Evolutionary conservation across 2,888 invertebrate genomes (phyloP).

Genomic region (Cephus pulcher): DNA sequence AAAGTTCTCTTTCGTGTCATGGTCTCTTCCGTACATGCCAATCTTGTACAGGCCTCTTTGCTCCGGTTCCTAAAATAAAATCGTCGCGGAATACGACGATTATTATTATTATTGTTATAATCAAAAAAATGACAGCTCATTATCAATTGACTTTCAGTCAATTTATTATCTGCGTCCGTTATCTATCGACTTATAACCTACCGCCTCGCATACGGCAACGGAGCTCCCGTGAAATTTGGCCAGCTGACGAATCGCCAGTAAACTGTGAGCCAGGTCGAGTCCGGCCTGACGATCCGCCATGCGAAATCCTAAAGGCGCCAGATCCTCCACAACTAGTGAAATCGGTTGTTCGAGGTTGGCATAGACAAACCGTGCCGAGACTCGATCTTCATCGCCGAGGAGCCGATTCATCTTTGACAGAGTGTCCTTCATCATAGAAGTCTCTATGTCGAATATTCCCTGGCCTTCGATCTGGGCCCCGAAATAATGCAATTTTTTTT

Average conservation of each 20-base stretch:
- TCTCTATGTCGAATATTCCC: conserved; percentile 46
- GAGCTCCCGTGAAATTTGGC: conserved; percentile 72
- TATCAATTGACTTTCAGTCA: too few relatives aligned
- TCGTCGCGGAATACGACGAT: too few relatives aligned
- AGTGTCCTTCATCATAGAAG: conserved; percentile 52
- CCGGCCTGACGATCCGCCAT: conserved; percentile 70
- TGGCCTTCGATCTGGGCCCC: rapidly evolving
- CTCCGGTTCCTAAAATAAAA: conserved; percentile 39
- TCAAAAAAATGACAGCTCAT: too few relatives aligned
- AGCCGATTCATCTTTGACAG: conserved; percentile 53
- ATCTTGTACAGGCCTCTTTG: conserved; percentile 31
- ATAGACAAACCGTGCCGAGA: conserved; percentile 55
- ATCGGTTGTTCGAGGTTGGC: conserved; percentile 53
- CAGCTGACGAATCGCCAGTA: conserved; percentile 68
- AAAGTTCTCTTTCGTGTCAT: conserved; percentile 35
- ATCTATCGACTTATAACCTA: conserved; percentile 39
- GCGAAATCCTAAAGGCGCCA: conserved; percentile 69
- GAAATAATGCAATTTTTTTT: neutral
- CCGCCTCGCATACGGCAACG: conserved; percentile 69
- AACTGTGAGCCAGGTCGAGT: conserved; percentile 69
- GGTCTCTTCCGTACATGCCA: conserved; percentile 38
- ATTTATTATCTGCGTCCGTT: too few relatives aligned
- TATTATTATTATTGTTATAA: too few relatives aligned
- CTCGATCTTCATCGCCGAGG: conserved; percentile 33
- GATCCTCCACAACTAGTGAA: conserved; percentile 70